phyloP scores from a whole-genome alignment of 1,140 invertebrate genomes.

The Cydia strobilella region DNA sequence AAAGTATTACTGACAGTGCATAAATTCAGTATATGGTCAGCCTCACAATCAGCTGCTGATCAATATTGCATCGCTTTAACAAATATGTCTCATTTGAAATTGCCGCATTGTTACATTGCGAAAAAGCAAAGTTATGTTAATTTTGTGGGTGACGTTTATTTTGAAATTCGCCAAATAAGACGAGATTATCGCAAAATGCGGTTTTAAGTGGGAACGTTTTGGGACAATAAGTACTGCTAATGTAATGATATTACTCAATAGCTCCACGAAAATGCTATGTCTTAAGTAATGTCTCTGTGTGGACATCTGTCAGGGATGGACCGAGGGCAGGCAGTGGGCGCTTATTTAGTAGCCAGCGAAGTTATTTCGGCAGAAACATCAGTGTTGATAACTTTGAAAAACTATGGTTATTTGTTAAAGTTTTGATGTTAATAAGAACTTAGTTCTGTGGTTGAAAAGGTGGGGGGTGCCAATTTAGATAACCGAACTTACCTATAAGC shows the following conservation, averaged over 20 bases:
- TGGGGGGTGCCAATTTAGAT: too few relatives aligned
- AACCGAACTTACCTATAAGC: too few relatives aligned
- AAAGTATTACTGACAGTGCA: neutral
- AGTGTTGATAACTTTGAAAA: neutral
- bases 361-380: neutral
- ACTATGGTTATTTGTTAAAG: too few relatives aligned
- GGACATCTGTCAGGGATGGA: neutral
- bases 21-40: slow-evolving; percentile 16
- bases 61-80: neutral
- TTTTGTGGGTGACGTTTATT: neutral
- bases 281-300: neutral
- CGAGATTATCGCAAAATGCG: neutral
- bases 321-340: neutral
- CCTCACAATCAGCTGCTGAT: slow-evolving; percentile 6
- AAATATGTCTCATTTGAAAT: neutral
- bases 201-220: slow-evolving; percentile 21
- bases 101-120: neutral
- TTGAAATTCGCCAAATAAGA: slow-evolving; percentile 20
- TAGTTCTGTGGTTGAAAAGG: too few relatives aligned
- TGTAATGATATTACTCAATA: slow-evolving; percentile 20
- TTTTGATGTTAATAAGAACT: too few relatives aligned
- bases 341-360: neutral
- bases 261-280: neutral
- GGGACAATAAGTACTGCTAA: slow-evolving; percentile 20
- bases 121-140: neutral